These are phyloP conservation scores for Helarctos malayanus DNA, from an alignment of 2,797 vertebrate genomes.

Conservation along the genomic window DNA sequence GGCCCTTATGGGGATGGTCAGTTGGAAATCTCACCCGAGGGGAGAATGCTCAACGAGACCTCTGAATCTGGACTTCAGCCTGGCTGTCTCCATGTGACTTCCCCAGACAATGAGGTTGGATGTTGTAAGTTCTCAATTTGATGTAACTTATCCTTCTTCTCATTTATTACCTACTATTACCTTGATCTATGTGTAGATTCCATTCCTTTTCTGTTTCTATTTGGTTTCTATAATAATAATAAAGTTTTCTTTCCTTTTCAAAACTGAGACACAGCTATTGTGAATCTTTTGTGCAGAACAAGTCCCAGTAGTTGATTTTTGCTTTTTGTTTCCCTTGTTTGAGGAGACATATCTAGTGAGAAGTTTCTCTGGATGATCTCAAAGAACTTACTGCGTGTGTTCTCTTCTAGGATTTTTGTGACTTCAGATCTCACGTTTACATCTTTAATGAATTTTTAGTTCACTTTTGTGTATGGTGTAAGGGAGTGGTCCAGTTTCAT, in stretches of 20 bases:
- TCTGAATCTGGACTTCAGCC: too few relatives aligned
- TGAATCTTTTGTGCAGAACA: neutral
- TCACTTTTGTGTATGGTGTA: neutral
- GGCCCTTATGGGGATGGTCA: too few relatives aligned
- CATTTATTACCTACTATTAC: too few relatives aligned
- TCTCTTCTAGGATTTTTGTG: neutral
- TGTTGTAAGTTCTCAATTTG: too few relatives aligned
- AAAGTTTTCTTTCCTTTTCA: neutral
- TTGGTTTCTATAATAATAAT: neutral
- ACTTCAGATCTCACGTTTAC: neutral
- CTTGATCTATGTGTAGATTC: too few relatives aligned
- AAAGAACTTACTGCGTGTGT: neutral
- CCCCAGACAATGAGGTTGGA: too few relatives aligned
- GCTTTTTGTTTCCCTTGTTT: neutral
- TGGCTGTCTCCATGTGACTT: too few relatives aligned
- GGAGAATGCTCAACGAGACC: too few relatives aligned
- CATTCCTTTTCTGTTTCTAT: neutral
- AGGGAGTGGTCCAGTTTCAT: neutral
- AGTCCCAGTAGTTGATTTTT: neutral
- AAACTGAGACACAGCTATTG: neutral
- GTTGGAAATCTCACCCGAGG: too few relatives aligned
- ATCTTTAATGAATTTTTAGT: too few relatives aligned
- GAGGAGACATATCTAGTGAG: neutral
- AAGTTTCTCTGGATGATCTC: neutral
- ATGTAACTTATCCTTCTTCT: too few relatives aligned